Evolutionary conservation across 92 coral and sea anemone genomes (phyloP).

Genomic region (Pocillopora grandis): DNA sequence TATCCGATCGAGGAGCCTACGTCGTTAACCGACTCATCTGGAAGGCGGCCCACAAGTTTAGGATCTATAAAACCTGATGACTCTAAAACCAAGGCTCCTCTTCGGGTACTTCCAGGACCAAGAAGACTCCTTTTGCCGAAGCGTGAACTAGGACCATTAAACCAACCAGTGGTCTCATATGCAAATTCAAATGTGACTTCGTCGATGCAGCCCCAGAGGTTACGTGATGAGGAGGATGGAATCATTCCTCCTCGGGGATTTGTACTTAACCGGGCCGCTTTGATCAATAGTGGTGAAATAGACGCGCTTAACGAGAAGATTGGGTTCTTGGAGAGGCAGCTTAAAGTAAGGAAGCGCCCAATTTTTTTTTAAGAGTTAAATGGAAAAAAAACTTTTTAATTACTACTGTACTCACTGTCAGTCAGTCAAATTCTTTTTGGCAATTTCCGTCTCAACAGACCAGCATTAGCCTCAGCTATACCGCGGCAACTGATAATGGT

Average conservation of each 20-base stretch:
- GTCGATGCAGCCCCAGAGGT: conserved; percentile 17
- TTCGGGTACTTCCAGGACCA: conserved; percentile 79
- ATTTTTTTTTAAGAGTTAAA: not conserved
- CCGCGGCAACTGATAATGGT: no score
- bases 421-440: not conserved
- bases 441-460: no score
- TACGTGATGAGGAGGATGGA: conserved; percentile 55
- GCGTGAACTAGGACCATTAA: conserved; percentile 41
- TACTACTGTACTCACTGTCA: no score
- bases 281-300: conserved; percentile 87
- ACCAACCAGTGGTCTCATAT: conserved; percentile 19
- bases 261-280: conserved; percentile 84
- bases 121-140: conserved; percentile 39
- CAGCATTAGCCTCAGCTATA: no score
- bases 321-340: conserved; percentile 85
- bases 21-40: not conserved
- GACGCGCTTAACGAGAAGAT: conserved; percentile 90
- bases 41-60: conserved; percentile 1
- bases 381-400: not conserved
- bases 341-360: conserved; percentile 57
- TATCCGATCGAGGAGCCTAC: conserved; percentile 3
- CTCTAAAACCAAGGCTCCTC: conserved; percentile 56
- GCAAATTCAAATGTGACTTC: conserved; percentile 3
- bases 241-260: conserved; percentile 81
- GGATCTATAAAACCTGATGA: conserved; percentile 7